Conservation (phyloP, 1,140 invertebrate genomes). For the Coenobita brevimanus region DNA sequence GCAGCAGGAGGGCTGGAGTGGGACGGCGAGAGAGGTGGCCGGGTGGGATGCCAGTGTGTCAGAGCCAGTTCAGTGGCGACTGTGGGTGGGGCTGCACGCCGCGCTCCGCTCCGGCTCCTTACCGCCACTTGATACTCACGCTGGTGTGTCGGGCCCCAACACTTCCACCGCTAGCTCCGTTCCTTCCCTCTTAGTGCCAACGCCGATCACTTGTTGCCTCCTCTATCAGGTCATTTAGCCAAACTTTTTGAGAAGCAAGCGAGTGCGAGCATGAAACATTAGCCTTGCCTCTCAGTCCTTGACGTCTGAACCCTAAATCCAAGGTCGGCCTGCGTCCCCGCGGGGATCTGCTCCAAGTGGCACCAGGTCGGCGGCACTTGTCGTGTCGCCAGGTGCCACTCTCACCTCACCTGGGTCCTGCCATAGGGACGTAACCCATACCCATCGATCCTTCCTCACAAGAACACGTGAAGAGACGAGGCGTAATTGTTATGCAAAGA, state of each 20-base stretch:
- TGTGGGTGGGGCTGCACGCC: constrained; percentile 36
- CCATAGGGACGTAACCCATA: constrained; percentile 13
- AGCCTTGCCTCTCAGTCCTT: constrained; percentile 19
- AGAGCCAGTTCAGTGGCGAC: constrained; percentile 36
- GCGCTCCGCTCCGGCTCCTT: constrained; percentile 22
- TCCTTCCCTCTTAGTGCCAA: constrained; percentile 19
- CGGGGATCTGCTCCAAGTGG: background rate
- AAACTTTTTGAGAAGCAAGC: constrained; percentile 7
- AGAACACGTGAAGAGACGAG: constrained; percentile 33
- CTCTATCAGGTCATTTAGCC: constrained; percentile 1
- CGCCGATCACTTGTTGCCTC: constrained; percentile 15
- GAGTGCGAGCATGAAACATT: constrained; percentile 37
- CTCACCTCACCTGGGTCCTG: constrained; percentile 17
- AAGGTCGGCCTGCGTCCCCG: constrained; percentile 12
- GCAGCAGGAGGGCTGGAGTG: constrained; percentile 1
- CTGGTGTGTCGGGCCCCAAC: constrained; percentile 26
- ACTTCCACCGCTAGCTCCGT: constrained; percentile 26
- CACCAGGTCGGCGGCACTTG: background rate
- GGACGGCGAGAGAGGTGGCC: constrained; percentile 10
- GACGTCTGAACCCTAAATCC: constrained; percentile 39
- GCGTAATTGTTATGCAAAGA: constrained; percentile 27
- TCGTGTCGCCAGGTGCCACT: constrained; percentile 21
- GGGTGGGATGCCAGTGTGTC: constrained; percentile 45
- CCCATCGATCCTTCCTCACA: constrained; percentile 25
- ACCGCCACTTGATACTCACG: constrained; percentile 41